These are phyloP conservation scores for Triplophysa dalaica DNA, from an alignment of 2,113 vertebrate species.

Conservation along the genomic window DNA sequence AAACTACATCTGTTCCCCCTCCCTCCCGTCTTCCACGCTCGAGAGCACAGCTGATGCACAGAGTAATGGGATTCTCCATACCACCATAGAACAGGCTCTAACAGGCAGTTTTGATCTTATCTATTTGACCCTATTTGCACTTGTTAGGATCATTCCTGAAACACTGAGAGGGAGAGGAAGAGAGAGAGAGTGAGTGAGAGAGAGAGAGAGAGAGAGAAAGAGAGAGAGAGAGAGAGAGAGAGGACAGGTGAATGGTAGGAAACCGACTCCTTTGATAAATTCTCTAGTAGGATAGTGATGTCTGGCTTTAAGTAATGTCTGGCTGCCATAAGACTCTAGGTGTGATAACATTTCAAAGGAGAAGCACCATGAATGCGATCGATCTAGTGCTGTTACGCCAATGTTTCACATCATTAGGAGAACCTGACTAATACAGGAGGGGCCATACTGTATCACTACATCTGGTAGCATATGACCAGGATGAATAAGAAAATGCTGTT, in stretches of 20 bases:
- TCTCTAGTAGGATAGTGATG: slow-evolving; percentile 24
- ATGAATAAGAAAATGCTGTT: background rate
- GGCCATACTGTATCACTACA: background rate
- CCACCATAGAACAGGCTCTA: slow-evolving; percentile 17
- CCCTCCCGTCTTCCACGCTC: background rate
- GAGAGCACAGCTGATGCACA: slow-evolving; percentile 34
- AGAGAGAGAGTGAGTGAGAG: too few species aligned
- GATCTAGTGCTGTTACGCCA: background rate
- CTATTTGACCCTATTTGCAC: slow-evolving; percentile 31
- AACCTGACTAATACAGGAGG: background rate
- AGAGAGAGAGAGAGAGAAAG: background rate
- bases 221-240: background rate
- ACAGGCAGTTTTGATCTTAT: slow-evolving; percentile 27
- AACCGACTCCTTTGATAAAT: slow-evolving; percentile 34
- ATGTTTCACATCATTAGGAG: background rate
- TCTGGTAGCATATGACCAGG: background rate
- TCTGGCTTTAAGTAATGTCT: slow-evolving; percentile 30
- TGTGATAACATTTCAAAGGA: slow-evolving; percentile 18
- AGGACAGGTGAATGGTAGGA: background rate
- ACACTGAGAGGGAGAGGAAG: background rate
- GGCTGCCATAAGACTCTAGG: slow-evolving; percentile 13
- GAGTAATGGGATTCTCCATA: slow-evolving; percentile 31
- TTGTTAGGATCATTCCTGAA: slow-evolving; percentile 38
- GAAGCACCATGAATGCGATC: background rate
- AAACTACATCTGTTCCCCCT: slow-evolving; percentile 25